Conservation (phyloP, 2,113 vertebrate genomes). For the Acanthisitta chloris region DNA sequence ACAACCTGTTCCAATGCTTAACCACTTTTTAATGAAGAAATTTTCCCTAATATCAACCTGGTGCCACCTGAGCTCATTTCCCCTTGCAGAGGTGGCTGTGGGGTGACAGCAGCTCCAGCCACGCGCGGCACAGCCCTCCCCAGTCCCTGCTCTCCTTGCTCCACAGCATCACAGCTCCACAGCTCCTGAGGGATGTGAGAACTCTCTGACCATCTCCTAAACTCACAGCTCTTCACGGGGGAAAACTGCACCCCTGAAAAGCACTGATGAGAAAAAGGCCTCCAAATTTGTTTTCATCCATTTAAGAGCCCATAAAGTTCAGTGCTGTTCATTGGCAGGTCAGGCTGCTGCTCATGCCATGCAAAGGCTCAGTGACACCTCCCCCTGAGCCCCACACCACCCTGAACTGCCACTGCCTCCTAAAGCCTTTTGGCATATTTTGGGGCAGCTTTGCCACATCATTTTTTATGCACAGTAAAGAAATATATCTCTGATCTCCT, state of each 20-base stretch:
- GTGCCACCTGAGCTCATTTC: not conserved
- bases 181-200: not conserved
- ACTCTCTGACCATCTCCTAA: not conserved
- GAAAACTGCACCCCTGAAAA: not conserved
- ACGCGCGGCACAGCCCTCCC: no score
- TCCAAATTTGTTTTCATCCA: not conserved
- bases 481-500: not conserved
- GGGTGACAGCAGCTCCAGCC: no score
- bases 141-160: not conserved
- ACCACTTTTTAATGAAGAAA: fast-evolving
- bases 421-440: not conserved
- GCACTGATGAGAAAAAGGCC: not conserved
- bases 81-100: not conserved
- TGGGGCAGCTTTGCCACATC: fast-evolving
- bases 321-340: not conserved
- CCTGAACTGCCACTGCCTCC: no score
- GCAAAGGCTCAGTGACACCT: not conserved
- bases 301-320: not conserved
- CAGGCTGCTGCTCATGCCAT: not conserved
- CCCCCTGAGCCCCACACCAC: not conserved
- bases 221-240: not conserved
- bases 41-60: not conserved
- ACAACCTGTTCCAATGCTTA: not conserved
- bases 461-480: not conserved
- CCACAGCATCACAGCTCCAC: not conserved